Conservation (phyloP, 23 tunicate species). For the Botrylloides violaceus region DNA sequence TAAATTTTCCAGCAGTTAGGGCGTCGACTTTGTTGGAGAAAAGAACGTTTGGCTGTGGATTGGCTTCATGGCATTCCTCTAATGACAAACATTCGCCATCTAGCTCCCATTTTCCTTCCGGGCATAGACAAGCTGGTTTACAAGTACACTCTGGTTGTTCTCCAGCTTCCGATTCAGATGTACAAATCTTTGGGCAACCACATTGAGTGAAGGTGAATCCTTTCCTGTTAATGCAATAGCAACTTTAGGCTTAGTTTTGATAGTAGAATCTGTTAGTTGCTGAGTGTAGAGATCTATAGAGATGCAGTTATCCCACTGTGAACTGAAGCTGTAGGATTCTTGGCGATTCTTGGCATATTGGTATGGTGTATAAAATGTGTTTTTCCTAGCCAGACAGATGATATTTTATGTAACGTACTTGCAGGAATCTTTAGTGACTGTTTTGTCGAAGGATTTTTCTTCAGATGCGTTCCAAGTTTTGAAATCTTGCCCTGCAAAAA, state of each 20-base stretch:
- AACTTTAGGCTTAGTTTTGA: neutral
- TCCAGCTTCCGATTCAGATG: slow-evolving; percentile 4
- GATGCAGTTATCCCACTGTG: no score
- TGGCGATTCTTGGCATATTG: no score
- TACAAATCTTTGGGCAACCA: slow-evolving; percentile 37
- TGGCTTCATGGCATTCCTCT: slow-evolving; percentile 33
- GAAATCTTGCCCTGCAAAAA: slow-evolving; percentile 36
- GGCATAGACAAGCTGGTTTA: slow-evolving; percentile 42
- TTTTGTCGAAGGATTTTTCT: neutral
- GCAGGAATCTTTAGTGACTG: slow-evolving; percentile 20
- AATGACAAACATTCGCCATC: slow-evolving; percentile 34
- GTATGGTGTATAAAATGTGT: no score
- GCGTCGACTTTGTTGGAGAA: neutral
- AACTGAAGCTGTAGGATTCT: no score
- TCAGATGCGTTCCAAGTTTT: slow-evolving; percentile 11
- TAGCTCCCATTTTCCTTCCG: slow-evolving; percentile 25
- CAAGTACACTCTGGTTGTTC: slow-evolving; percentile 9
- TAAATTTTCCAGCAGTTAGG: slow-evolving; percentile 2
- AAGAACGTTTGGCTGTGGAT: slow-evolving; percentile 13
- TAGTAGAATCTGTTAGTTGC: no score
- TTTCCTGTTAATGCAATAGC: slow-evolving; percentile 5
- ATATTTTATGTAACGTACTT: neutral
- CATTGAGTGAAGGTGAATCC: slow-evolving; percentile 36
- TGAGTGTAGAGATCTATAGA: no score
- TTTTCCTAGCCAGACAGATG: no score